Conservation (phyloP, 2,888 invertebrate species). For the Elysia crispata region DNA sequence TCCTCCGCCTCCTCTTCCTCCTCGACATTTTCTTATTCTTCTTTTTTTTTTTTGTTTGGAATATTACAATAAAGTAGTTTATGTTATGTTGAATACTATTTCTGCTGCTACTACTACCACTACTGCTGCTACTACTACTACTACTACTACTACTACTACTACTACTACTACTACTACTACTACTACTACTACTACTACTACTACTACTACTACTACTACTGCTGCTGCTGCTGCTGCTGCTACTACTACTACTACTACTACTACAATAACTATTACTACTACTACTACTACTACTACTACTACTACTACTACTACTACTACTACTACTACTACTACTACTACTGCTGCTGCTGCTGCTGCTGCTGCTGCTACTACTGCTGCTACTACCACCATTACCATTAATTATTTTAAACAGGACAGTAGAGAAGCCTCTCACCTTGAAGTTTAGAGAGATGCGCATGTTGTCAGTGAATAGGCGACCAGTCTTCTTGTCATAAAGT, state of each 20-base stretch:
- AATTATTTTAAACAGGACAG: not conserved
- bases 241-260: constrained; percentile 28
- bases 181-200: constrained; percentile 18
- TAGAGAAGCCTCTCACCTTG: constrained; percentile 81
- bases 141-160: constrained; percentile 37
- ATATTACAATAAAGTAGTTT: too few species aligned
- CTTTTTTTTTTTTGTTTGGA: constrained; percentile 13
- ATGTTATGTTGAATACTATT: too few species aligned
- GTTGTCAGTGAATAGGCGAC: constrained; percentile 74
- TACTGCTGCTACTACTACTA: constrained; percentile 27
- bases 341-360: not conserved
- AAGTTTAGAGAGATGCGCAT: constrained; percentile 87
- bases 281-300: constrained; percentile 1
- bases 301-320: constrained; percentile 17
- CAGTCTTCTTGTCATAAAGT: constrained; percentile 94
- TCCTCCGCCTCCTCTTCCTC: not conserved
- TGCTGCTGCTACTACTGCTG: constrained; percentile 12
- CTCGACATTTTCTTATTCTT: constrained; percentile 1
- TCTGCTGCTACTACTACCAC: too few species aligned
- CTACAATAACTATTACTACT: not conserved
- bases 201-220: constrained; percentile 15
- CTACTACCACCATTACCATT: not conserved
- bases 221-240: constrained; percentile 9
- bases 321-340: not conserved
- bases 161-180: constrained; percentile 29